Base-by-base conservation (phyloP, 2,888 invertebrate genomes). In the Lycia hirtaria region DNA sequence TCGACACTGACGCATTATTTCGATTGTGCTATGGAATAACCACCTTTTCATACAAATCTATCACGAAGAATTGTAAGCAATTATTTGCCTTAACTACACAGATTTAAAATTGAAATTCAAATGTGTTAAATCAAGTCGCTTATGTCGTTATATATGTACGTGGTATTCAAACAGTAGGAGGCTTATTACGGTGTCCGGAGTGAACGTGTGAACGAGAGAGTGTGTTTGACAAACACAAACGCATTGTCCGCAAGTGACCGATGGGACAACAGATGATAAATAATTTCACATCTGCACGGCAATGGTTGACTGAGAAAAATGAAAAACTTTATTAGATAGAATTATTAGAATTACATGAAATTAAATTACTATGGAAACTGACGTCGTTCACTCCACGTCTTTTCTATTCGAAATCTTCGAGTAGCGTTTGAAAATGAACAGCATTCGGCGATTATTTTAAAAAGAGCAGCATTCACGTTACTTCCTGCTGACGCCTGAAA, bases 1-100 rank as follows among this genome's bases (percentile, higher is more conserved):
- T 47, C 57, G 85, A 83, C 85, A 80, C 69, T 83, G 85, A 88
- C 73, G 73, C 79, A 88, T 90, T 85, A 81, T 83, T 82, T 75
- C 83, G 75, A 83, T 86, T 80, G 75, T 69, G 47, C 47, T 59
- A 33, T 48, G 41, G 55, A 57, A 50, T 57, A 62, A 62, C 64
- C 64, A 57, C 62, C 54, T 59, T 55, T 54, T 61, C 66, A 49
- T 54, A 64, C 58, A 41, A 60, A 63, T 60, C 47, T 48, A 56
- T 62, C 40, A 43, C 20, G 17, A 32, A 26, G 24, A 15, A n/a
- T 0, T 1, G 14, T 38, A 47, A 12, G n/a, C 14, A 0, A 61
- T 55, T 51, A 20, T 12, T 7, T 48, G 40, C 48, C 40, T 24
- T 64, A 37, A 0, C 0, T 0, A 0, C 0, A 1, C 0, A 0